phyloP scores from a whole-genome alignment of 2,797 vertebrate species.

The Chloroceryle inda region DNA sequence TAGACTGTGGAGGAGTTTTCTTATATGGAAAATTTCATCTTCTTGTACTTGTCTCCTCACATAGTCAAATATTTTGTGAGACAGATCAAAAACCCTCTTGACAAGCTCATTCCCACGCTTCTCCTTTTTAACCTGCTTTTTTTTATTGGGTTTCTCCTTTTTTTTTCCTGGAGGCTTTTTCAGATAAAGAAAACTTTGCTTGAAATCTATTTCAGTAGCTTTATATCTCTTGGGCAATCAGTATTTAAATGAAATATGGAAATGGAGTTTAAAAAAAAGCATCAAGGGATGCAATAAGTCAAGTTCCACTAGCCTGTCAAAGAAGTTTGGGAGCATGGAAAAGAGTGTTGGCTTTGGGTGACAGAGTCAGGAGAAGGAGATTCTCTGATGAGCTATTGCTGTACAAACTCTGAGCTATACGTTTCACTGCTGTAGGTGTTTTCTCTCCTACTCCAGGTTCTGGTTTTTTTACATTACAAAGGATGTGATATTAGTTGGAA shows the following conservation, averaged over 20 bases:
- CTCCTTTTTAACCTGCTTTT: conserved; percentile 54
- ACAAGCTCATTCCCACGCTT: conserved; percentile 70
- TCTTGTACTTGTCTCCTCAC: conserved; percentile 67
- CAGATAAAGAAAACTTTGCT: conserved; percentile 2
- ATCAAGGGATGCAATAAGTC: neutral
- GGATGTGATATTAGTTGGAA: neutral
- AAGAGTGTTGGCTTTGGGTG: neutral
- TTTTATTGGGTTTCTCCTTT: conserved; percentile 20
- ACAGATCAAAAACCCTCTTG: conserved; percentile 70
- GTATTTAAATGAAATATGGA: neutral
- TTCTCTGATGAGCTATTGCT: neutral
- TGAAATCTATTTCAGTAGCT: neutral
- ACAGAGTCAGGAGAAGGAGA: neutral
- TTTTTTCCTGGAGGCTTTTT: conserved; percentile 5
- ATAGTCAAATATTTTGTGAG: conserved; percentile 74
- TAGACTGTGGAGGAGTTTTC: conserved; percentile 72
- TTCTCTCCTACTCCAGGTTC: neutral
- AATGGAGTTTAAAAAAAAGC: neutral
- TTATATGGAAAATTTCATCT: conserved; percentile 63
- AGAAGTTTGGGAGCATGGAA: neutral
- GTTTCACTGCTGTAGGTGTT: neutral
- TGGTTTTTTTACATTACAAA: neutral
- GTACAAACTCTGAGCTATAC: neutral
- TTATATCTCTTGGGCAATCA: neutral
- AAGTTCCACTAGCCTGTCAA: neutral